Percentiles rank a stretch among this genome's conserved stretches.
Evolutionary conservation across 1,140 invertebrate genomes (phyloP).

Genomic region (Proctacanthus coquilletti): DNA sequence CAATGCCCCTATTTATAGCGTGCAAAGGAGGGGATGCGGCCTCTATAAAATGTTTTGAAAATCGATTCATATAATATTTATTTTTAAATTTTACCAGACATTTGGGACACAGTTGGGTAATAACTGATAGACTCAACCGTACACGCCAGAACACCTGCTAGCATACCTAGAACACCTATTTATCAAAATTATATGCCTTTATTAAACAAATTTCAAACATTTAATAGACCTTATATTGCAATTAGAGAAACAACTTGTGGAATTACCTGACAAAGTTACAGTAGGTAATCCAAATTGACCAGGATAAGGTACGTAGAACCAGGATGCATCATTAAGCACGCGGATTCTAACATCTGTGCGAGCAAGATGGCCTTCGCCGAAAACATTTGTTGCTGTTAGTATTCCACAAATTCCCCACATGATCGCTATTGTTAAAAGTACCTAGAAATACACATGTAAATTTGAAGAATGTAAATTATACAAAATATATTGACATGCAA

Average conservation of each 20-base stretch:
- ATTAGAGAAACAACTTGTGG: not conserved
- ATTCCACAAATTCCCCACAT: constrained; percentile 67
- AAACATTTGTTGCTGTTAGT: constrained; percentile 48
- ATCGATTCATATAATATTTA: not conserved
- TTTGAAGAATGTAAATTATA: no score
- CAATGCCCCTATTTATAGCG: constrained; percentile 75
- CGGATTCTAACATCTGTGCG: constrained; percentile 61
- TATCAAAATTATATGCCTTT: constrained; percentile 21
- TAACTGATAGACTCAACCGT: constrained; percentile 79
- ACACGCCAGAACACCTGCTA: constrained; percentile 69
- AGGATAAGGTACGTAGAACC: constrained; percentile 77
- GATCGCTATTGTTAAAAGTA: constrained; percentile 61
- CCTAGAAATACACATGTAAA: no score
- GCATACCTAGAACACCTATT: constrained; percentile 63
- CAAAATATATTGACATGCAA: no score
- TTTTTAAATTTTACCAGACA: constrained; percentile 42
- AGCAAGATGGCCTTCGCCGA: constrained; percentile 51
- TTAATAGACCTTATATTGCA: not conserved
- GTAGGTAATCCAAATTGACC: constrained; percentile 78
- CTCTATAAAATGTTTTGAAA: constrained; percentile 29
- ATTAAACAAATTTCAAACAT: not conserved
- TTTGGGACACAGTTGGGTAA: constrained; percentile 71
- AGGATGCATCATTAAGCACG: constrained; percentile 55
- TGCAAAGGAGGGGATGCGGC: constrained; percentile 68
- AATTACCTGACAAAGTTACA: constrained; percentile 33